These are phyloP conservation scores for Erythrocercus mccallii DNA, from an alignment of 2,113 vertebrate species.

Conservation along the genomic window DNA sequence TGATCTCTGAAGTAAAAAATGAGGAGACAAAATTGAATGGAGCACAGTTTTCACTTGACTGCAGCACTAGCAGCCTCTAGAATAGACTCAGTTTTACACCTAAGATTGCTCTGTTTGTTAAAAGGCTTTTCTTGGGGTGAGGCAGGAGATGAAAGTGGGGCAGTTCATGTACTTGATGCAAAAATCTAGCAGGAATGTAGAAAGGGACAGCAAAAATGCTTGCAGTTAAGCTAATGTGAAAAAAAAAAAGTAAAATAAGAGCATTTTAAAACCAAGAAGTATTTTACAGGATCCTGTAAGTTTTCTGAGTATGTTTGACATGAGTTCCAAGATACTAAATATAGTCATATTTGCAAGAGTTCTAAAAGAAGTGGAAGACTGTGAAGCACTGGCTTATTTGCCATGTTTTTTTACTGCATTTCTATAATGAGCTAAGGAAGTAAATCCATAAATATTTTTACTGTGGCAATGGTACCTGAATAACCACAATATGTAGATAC, in stretches of 20 bases:
- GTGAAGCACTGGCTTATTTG: not conserved
- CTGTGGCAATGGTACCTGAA: not conserved
- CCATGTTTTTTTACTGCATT: not conserved
- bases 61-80: not conserved
- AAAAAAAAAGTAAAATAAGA: not conserved
- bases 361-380: not conserved
- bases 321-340: not conserved
- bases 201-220: not conserved
- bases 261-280: not conserved
- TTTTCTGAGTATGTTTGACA: not conserved
- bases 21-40: not conserved
- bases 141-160: not conserved
- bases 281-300: not conserved
- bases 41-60: not conserved
- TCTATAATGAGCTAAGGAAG: not conserved
- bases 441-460: not conserved
- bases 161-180: not conserved
- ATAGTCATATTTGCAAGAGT: not conserved
- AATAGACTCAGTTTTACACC: conserved; percentile 28
- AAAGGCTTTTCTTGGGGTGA: not conserved
- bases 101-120: not conserved
- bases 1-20: not conserved
- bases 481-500: not conserved
- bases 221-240: not conserved
- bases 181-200: not conserved